A percentile compares a stretch with the other conserved stretches of the same genome.
Evolutionary conservation across 2,888 invertebrate species (phyloP).

Genomic region (Gastracanthus pulcherrimus): DNA sequence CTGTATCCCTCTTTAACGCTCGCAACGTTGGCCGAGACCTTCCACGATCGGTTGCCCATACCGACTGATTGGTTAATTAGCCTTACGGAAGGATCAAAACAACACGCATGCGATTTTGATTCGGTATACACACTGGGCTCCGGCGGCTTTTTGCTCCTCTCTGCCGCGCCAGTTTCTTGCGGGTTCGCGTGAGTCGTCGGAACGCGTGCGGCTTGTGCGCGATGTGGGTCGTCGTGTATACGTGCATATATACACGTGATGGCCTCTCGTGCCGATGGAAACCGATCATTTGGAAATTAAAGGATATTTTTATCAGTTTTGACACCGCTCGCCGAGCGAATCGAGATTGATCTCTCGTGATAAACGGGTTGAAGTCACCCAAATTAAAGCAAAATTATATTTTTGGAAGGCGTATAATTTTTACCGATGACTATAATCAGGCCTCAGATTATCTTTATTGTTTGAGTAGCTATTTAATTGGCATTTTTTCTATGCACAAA

Average conservation of each 20-base stretch:
- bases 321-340: constrained; percentile 1
- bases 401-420: not conserved
- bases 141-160: not conserved
- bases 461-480: too few relatives aligned
- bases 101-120: constrained; percentile 21
- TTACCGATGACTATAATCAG: too few relatives aligned
- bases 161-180: too few relatives aligned
- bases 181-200: constrained; percentile 16
- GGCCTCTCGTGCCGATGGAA: constrained; percentile 9
- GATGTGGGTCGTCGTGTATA: too few relatives aligned
- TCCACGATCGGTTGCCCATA: not conserved
- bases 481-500: too few relatives aligned
- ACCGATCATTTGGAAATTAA: constrained; percentile 48
- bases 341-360: not conserved
- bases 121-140: too few relatives aligned
- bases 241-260: too few relatives aligned
- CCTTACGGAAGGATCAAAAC: constrained; percentile 13
- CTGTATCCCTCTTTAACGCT: not conserved
- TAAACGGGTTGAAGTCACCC: constrained; percentile 9
- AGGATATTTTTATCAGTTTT: constrained; percentile 34
- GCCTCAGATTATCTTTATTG: too few relatives aligned
- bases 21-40: not conserved
- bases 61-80: constrained; percentile 39
- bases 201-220: not conserved
- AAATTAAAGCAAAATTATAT: constrained; percentile 3